phyloP scores from a whole-genome alignment of 2,797 vertebrate species.

The Falco novaeseelandiae region DNA sequence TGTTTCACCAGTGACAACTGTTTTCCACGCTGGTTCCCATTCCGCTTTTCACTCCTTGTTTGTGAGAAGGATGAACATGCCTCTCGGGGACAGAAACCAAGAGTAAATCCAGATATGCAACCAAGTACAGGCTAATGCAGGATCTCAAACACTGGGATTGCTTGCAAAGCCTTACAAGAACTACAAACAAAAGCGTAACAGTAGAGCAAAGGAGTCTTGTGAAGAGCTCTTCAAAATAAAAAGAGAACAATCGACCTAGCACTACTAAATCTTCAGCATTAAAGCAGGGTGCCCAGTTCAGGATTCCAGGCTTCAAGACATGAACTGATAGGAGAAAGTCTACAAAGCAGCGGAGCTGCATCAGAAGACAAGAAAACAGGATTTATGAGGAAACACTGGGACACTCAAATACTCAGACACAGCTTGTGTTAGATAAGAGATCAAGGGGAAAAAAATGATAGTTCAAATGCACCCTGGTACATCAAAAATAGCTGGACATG shows the following conservation, averaged over 20 bases:
- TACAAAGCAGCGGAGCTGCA: not conserved
- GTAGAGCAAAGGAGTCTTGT: not conserved
- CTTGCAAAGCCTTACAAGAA: not conserved
- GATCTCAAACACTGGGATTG: not conserved
- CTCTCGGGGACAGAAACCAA: not conserved
- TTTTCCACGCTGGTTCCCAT: not conserved
- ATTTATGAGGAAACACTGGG: not conserved
- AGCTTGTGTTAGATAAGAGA: not conserved
- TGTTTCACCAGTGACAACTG: not conserved
- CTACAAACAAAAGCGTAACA: not conserved
- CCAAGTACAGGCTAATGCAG: not conserved
- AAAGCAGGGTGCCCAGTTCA: not conserved
- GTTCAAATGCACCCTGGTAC: not conserved
- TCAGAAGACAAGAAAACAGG: not conserved
- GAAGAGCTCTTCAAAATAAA: not conserved
- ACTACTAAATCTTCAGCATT: not conserved
- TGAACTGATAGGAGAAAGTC: not conserved
- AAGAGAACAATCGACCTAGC: not conserved
- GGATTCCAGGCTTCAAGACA: not conserved
- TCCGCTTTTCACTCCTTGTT: not conserved
- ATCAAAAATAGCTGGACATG: not conserved
- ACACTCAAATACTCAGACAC: not conserved
- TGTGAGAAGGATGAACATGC: fast-evolving
- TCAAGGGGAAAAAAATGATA: not conserved
- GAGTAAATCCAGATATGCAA: not conserved